A percentile compares a stretch with the other conserved stretches of the same genome.
phyloP scores from a whole-genome alignment of 1,140 invertebrate species.

The Leptopilina boulardi region DNA sequence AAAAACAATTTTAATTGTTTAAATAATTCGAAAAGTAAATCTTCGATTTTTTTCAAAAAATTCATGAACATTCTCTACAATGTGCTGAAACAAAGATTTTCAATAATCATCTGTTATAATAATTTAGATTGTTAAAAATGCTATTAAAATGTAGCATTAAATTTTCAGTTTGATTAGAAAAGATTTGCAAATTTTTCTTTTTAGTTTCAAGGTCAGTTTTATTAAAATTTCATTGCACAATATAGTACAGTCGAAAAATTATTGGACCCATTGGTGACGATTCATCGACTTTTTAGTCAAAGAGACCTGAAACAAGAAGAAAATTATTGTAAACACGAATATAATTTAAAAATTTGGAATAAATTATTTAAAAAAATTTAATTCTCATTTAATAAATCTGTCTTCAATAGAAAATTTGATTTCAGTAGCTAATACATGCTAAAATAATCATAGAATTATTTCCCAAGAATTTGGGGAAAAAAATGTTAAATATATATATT shows the following conservation, averaged over 20 bases:
- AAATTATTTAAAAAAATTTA: conserved; percentile 18
- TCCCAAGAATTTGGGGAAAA: too few relatives aligned
- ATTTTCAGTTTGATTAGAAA: too few relatives aligned
- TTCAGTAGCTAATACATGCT: conserved; percentile 79
- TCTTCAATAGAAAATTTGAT: conserved; percentile 66
- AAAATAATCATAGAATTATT: conserved; percentile 69
- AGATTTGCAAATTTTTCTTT: background rate
- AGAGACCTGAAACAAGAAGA: conserved; percentile 80
- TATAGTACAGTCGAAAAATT: conserved; percentile 63
- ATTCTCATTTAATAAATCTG: conserved; percentile 69
- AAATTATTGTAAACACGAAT: conserved; percentile 35
- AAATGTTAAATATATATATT: background rate
- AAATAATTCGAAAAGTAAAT: too few relatives aligned
- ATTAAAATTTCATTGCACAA: conserved; percentile 55
- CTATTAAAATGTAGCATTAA: too few relatives aligned
- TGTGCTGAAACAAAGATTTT: too few relatives aligned
- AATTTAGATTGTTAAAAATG: too few relatives aligned
- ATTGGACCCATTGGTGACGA: conserved; percentile 51
- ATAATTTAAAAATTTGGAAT: conserved; percentile 30
- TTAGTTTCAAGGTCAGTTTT: background rate
- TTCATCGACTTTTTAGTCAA: conserved; percentile 79
- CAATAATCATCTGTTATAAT: too few relatives aligned
- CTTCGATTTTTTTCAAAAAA: too few relatives aligned
- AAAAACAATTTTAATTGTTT: too few relatives aligned
- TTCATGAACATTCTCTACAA: too few relatives aligned